Percentiles rank a stretch among this genome's conserved stretches.
These are phyloP conservation scores for Drosophila demipolita DNA, from an alignment of 2,888 invertebrate species.

Conservation along the genomic window DNA sequence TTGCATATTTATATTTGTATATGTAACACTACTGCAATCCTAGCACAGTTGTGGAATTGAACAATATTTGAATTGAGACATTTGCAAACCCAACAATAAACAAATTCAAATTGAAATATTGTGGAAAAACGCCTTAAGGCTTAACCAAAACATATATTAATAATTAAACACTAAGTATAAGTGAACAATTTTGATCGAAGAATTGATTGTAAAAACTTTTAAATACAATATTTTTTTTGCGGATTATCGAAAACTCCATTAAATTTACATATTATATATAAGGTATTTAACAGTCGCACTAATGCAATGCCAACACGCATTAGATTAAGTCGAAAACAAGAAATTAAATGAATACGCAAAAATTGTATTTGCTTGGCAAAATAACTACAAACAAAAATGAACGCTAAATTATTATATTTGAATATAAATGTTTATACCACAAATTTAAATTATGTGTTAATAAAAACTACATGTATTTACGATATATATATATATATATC, in stretches of 20 bases:
- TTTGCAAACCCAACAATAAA: slow-evolving; percentile 46
- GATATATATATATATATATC: too few species aligned
- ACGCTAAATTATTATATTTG: slow-evolving; percentile 62
- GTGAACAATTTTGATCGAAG: slow-evolving; percentile 9
- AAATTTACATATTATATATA: slow-evolving; percentile 36
- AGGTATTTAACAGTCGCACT: slow-evolving; percentile 49
- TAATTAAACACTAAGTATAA: slow-evolving; percentile 5
- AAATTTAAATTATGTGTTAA: slow-evolving; percentile 69
- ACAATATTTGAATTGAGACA: slow-evolving; percentile 64
- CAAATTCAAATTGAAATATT: slow-evolving; percentile 47
- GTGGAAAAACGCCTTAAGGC: slow-evolving; percentile 19
- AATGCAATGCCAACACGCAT: background rate
- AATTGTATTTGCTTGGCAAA: slow-evolving; percentile 3
- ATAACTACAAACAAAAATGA: slow-evolving; percentile 21
- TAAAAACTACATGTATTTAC: slow-evolving; percentile 63
- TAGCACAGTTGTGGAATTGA: slow-evolving; percentile 80
- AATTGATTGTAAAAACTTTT: slow-evolving; percentile 38
- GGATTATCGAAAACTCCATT: slow-evolving; percentile 12
- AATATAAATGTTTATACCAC: slow-evolving; percentile 68
- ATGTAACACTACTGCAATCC: slow-evolving; percentile 74
- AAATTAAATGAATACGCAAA: background rate
- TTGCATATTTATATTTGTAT: slow-evolving; percentile 46
- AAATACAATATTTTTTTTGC: slow-evolving; percentile 30
- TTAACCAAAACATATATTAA: slow-evolving; percentile 6
- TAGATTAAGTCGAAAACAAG: background rate